phyloP scores from a whole-genome alignment of 2,113 vertebrate genomes.

The Sinocyclocheilus maitianheensis region DNA sequence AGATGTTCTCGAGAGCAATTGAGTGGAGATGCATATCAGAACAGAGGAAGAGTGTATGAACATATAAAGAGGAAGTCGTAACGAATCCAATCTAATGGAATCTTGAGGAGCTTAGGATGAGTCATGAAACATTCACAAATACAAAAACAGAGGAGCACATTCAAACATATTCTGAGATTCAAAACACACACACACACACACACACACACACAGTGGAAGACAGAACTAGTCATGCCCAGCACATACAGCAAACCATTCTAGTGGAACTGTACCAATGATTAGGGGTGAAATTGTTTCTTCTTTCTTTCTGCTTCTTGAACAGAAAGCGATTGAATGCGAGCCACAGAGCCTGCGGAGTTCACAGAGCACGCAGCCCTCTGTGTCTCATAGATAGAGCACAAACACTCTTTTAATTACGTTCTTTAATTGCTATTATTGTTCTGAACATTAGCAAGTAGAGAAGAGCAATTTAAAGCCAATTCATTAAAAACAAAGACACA shows the following conservation, averaged over 20 bases:
- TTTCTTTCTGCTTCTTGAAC: conserved; percentile 30
- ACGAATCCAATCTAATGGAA: conserved; percentile 48
- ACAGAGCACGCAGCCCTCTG: conserved; percentile 17
- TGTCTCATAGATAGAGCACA: conserved; percentile 42
- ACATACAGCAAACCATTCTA: conserved; percentile 33
- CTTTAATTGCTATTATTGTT: conserved; percentile 42
- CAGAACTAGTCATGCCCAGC: not conserved
- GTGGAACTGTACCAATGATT: conserved; percentile 39
- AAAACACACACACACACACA: not conserved
- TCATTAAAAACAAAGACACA: conserved; percentile 28
- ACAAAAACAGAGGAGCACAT: conserved; percentile 43
- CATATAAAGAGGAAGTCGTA: conserved; percentile 28
- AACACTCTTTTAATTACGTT: conserved; percentile 36
- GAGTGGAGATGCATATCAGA: conserved; percentile 35
- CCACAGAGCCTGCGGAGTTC: conserved; percentile 9
- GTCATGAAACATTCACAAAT: conserved; percentile 42
- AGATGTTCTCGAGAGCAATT: conserved; percentile 46
- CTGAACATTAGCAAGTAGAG: conserved; percentile 21
- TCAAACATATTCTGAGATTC: conserved; percentile 28
- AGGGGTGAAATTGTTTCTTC: conserved; percentile 42
- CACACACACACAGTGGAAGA: not conserved
- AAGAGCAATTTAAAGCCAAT: conserved; percentile 35
- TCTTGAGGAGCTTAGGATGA: conserved; percentile 50
- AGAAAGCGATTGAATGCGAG: conserved; percentile 19
- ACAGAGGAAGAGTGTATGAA: conserved; percentile 32